phyloP scores from a whole-genome alignment of 2,888 invertebrate genomes.

The Fragum sueziense region DNA sequence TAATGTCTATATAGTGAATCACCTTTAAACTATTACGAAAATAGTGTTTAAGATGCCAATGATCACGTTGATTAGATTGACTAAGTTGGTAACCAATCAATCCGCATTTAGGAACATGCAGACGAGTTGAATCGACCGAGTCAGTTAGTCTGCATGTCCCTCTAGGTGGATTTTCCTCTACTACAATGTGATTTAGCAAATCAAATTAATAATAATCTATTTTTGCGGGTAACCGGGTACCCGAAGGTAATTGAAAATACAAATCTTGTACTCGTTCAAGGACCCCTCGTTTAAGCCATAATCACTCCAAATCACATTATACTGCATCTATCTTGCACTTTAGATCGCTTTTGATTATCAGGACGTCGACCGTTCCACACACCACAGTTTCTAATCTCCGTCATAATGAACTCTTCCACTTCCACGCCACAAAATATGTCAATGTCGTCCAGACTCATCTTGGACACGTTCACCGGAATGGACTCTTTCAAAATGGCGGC shows the following conservation, averaged over 20 bases:
- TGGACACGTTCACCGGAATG: constrained; percentile 71
- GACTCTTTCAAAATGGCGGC: constrained; percentile 70
- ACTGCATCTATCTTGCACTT: constrained; percentile 71
- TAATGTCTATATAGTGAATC: no score
- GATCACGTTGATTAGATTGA: no score
- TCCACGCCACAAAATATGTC: constrained; percentile 76
- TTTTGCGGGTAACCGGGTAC: not conserved
- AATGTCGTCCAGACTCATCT: constrained; percentile 70
- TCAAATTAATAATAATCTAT: not conserved
- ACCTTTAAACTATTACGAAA: no score
- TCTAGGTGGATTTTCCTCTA: no score
- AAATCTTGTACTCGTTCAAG: not conserved
- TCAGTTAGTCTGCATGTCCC: no score
- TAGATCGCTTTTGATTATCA: constrained; percentile 70
- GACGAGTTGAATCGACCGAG: no score
- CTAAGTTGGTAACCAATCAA: no score
- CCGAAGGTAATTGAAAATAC: not conserved
- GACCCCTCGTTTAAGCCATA: not conserved
- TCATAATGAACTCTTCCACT: constrained; percentile 79
- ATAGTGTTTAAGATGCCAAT: no score
- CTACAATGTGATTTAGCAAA: no score
- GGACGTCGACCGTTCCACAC: constrained; percentile 77
- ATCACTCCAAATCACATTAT: constrained; percentile 68
- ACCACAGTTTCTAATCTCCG: constrained; percentile 74
- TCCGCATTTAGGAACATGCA: no score